Evolutionary conservation across 2,888 invertebrate species (phyloP), one percentile per base, ranked within the genome.

Genomic region (Thymelicus sylvestris): DNA sequence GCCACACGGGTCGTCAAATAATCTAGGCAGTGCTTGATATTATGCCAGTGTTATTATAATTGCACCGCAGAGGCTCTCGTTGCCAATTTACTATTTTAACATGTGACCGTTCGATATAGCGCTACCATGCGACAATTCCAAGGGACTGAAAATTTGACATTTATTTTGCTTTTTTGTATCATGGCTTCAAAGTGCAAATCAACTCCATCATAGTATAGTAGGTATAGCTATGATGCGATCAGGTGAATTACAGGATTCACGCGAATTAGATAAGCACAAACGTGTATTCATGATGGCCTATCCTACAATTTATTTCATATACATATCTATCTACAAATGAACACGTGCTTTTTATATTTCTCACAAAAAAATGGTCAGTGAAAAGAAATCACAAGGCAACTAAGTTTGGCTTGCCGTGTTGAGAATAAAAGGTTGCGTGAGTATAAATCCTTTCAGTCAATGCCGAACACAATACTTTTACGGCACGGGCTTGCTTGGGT

Each of bases 341-440:
- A 19, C 39, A 65, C 15, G 65, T 41, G 7, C 41, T 41, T 41
- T 2, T 39, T 39, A 50, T 15, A 52, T 24, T 65, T 39, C 39
- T 48, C 55, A 64, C 48, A 50, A 41, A 39, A 65, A 64, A 65
- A 60, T 59, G 70, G 65, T 70, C 69, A 59, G 57, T 69, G 60
- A 70, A 70, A 59, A 50, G 50, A 59, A 70, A 70, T 70, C 60
- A 65, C 65, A 59, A 65, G 50, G 65, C 59, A 48, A 70, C 50
- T 65, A 50, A 66, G 41, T 55, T 60, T 64, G 65, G 63, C 69
- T 39, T 65, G 59, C 47, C 57, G 60, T 72, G 65, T 57, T 64
- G 68, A 61, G 65, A 62, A 65, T 73, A 72, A 71, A 74, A 71
- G 72, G 65, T 71, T 72, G 74, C 73, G 74, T 74, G 74, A 72